phyloP scores from a whole-genome alignment of 2,888 invertebrate genomes.

The Tetanocera ferruginea region DNA sequence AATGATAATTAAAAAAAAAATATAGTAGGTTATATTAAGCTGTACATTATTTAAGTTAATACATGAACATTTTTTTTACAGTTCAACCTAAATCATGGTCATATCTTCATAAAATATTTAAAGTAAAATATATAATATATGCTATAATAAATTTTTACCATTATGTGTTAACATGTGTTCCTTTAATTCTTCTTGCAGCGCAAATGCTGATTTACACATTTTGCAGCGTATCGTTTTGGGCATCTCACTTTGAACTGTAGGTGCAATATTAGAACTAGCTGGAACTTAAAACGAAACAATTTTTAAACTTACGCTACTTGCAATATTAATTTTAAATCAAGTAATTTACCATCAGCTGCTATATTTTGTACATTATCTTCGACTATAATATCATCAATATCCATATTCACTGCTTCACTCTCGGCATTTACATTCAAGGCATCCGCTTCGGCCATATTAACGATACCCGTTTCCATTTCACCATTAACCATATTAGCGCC shows the following conservation, averaged over 20 bases:
- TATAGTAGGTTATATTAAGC: too few species aligned
- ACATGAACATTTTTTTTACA: too few species aligned
- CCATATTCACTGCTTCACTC: conserved; percentile 49
- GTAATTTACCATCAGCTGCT: conserved; percentile 31
- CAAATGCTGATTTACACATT: conserved; percentile 41
- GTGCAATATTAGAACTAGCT: conserved; percentile 6
- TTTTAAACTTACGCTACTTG: not conserved
- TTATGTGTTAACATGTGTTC: conserved; percentile 52
- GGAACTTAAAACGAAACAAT: not conserved
- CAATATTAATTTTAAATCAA: not conserved
- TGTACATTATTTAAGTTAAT: too few species aligned
- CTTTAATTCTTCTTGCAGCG: conserved; percentile 49
- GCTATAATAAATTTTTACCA: conserved; percentile 43
- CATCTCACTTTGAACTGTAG: not conserved
- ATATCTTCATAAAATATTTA: too few species aligned
- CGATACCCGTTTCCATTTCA: not conserved
- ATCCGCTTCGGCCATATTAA: not conserved
- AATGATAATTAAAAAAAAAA: conserved; percentile 1
- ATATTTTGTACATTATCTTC: conserved; percentile 48
- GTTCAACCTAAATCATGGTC: too few species aligned
- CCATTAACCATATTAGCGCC: conserved; percentile 1
- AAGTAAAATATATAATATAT: not conserved
- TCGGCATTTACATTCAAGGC: conserved; percentile 11
- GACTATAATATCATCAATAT: conserved; percentile 58
- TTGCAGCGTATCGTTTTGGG: conserved; percentile 22